Conservation (phyloP, 2,888 invertebrate genomes). For the Coenonympha arcania region DNA sequence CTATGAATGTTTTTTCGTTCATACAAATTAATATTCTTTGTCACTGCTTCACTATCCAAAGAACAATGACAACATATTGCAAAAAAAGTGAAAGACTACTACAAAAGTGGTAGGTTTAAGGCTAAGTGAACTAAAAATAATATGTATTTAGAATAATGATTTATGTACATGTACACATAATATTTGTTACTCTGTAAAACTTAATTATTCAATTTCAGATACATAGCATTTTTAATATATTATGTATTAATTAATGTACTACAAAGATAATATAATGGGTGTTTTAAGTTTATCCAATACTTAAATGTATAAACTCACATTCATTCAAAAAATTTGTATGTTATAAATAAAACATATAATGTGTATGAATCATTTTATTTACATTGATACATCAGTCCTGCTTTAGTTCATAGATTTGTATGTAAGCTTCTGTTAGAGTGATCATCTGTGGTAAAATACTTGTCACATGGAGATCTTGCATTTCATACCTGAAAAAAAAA, state of each 20-base stretch:
- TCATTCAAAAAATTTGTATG: constrained; percentile 55
- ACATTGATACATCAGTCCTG: constrained; percentile 52
- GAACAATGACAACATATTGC: constrained; percentile 18
- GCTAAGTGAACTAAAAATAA: constrained; percentile 16
- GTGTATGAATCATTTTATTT: constrained; percentile 37
- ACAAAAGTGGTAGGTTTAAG: constrained; percentile 18
- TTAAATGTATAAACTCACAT: background rate
- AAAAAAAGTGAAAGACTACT: constrained; percentile 22
- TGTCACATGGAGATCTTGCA: constrained; percentile 98
- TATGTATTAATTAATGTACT: constrained; percentile 4
- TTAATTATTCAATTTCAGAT: constrained; percentile 42
- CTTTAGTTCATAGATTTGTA: constrained; percentile 85
- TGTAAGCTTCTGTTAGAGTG: constrained; percentile 98
- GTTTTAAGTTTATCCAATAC: constrained; percentile 7
- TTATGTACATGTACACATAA: constrained; percentile 15
- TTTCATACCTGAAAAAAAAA: constrained; percentile 76
- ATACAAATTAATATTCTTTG: constrained; percentile 1
- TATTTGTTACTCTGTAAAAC: constrained; percentile 5
- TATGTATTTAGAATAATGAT: constrained; percentile 19
- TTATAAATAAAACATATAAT: constrained; percentile 53
- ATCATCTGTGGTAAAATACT: constrained; percentile 99
- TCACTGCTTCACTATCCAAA: constrained; percentile 12
- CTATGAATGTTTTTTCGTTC: background rate
- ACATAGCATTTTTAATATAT: constrained; percentile 32
- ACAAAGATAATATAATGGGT: constrained; percentile 18